Evolutionary conservation across 1,140 invertebrate genomes (phyloP), one percentile per base, ranked within the genome.

Genomic region (Cataglyphis hispanica): DNA sequence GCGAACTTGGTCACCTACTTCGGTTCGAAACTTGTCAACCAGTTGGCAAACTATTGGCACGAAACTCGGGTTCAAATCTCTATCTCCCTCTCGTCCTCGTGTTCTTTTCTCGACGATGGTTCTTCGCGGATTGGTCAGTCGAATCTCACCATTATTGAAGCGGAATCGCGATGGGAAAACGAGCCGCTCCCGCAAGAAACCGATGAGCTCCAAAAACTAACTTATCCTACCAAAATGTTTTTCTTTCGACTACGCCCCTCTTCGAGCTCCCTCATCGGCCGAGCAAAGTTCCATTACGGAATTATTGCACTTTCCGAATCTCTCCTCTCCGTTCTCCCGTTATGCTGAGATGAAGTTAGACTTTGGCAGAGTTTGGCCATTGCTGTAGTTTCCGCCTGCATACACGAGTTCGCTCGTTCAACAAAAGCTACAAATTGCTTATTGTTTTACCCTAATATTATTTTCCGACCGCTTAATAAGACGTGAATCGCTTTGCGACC

Each of bases 1-100:
- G 80, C 70, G 60, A 90, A 90, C 88, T 90, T 87, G 85, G 74
- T 89, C 87, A 87, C 87, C 88, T 69, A 90, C 74, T 90, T 90
- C 74, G 58, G 66, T 22, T 63, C 56, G 25, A 50, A 90, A 90
- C 89, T 90, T 84, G 89, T 84, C 89, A 86, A 88, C 83, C 89
- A 90, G 77, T 90, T 88, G 70, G 86, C 83, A 56, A 90, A 90
- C 89, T 90, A 87, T 90, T 58, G 78, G 40, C n/a, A 25, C n/a
- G 34, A 10, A 40, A 58, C 25, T 43, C 16, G 40, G 50, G 56
- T 80, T 77, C 37, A 70, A 90, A 81, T 85, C 37, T 74, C 72
- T 78, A 27, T 22, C 76, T 6, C 40, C 16, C 61, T 6, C 40
- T 64, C 64, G 34, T 19, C 53, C n/a, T 10, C 22, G n/a, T 37